phyloP scores from a whole-genome alignment of 2,113 vertebrate genomes.

The Maccullochella peelii region DNA sequence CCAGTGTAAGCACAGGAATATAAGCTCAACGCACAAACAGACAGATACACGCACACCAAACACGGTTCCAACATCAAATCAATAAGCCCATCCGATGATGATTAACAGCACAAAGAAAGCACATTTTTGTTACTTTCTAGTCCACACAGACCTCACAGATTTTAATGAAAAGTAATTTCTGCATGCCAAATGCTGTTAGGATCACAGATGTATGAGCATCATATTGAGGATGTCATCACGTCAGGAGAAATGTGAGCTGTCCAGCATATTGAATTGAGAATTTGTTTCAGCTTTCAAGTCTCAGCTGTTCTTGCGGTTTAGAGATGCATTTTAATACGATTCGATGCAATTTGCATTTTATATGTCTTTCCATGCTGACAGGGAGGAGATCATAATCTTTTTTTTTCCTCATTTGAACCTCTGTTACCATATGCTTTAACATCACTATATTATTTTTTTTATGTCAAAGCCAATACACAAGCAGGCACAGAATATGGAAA shows the following conservation, averaged over 20 bases:
- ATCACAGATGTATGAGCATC: conserved; percentile 64
- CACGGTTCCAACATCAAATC: conserved; percentile 53
- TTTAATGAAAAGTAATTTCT: conserved; percentile 54
- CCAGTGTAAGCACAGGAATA: conserved; percentile 23
- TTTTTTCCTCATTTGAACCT: conserved; percentile 17
- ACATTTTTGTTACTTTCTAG: conserved; percentile 46
- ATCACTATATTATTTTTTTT: conserved; percentile 14
- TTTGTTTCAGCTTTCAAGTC: conserved; percentile 59
- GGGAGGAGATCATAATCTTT: conserved; percentile 38
- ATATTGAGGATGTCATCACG: conserved; percentile 62
- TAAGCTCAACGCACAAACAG: conserved; percentile 14
- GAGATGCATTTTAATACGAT: conserved; percentile 60
- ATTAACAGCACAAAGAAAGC: conserved; percentile 57
- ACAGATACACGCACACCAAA: conserved; percentile 21
- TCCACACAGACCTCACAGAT: conserved; percentile 56
- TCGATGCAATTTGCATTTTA: conserved; percentile 66
- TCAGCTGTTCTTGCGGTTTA: conserved; percentile 64
- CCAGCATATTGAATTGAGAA: conserved; percentile 53
- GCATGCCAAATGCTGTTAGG: conserved; percentile 59
- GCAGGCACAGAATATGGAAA: conserved; percentile 25
- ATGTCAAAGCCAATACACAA: conserved; percentile 17
- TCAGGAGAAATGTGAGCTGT: conserved; percentile 60
- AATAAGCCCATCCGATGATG: conserved; percentile 41
- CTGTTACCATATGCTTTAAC: conserved; percentile 5
- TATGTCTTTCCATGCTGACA: conserved; percentile 25